Percentiles rank a stretch among this genome's conserved stretches.
These are phyloP conservation scores for Zosterops pallidus DNA, from an alignment of 2,113 vertebrate species.

Conservation along the genomic window DNA sequence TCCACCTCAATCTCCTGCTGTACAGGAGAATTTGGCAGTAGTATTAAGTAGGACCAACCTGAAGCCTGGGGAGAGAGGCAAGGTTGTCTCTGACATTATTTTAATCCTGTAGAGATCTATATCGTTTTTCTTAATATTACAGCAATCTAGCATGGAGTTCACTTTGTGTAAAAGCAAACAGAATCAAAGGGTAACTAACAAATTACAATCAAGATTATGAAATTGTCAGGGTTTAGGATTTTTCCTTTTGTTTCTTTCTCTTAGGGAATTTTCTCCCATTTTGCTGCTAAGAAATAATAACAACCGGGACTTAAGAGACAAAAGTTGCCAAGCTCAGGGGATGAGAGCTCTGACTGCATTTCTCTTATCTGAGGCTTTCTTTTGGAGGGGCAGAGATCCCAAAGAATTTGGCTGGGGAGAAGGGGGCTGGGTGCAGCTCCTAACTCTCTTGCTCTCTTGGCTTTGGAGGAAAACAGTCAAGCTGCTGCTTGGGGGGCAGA, in stretches of 20 bases:
- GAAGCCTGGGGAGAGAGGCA: background rate
- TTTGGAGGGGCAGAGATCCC: background rate
- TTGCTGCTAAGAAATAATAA: background rate
- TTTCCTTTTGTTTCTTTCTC: background rate
- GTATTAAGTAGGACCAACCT: background rate
- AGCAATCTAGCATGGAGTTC: background rate
- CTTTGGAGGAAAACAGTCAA: background rate
- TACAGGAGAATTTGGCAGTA: background rate
- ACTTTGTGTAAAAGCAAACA: background rate
- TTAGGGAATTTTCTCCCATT: background rate
- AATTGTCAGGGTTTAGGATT: background rate
- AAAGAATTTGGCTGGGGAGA: background rate
- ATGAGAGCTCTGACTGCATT: background rate
- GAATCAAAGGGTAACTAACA: background rate
- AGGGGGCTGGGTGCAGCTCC: background rate
- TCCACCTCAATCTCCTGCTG: background rate
- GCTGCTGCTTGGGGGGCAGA: too few species aligned
- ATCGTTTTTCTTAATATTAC: background rate
- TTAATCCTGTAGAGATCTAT: background rate
- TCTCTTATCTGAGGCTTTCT: background rate
- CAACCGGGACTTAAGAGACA: accelerated
- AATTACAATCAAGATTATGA: background rate
- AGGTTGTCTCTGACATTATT: background rate
- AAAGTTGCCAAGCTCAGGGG: background rate
- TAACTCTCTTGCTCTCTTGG: background rate